Conservation (phyloP, 2,113 vertebrate genomes). For the Garra rufa region DNA sequence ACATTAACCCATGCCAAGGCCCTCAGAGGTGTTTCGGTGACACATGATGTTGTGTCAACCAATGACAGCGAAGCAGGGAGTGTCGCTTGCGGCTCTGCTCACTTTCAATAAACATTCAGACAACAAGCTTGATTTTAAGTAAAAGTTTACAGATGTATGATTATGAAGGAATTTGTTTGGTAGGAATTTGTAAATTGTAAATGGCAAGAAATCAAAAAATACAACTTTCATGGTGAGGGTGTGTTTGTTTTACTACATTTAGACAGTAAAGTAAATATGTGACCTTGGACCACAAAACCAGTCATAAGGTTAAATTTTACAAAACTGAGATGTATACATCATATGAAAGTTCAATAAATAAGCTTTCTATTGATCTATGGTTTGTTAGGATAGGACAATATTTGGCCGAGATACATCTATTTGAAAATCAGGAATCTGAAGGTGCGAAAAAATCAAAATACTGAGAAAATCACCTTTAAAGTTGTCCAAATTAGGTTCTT, state of each 20-base stretch:
- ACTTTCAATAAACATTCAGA: conserved; percentile 7
- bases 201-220: background rate
- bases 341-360: no score
- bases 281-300: no score
- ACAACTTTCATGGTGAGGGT: background rate
- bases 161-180: background rate
- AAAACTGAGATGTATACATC: no score
- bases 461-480: no score
- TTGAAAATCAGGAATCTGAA: no score
- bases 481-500: no score
- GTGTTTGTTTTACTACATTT: background rate
- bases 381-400: no score
- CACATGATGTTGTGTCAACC: conserved; percentile 26
- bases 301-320: no score
- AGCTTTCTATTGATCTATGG: no score
- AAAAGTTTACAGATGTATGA: background rate
- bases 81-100: background rate
- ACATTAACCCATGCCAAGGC: background rate
- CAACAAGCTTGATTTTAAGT: background rate
- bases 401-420: no score
- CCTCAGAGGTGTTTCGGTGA: conserved; percentile 33
- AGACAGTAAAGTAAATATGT: background rate
- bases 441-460: no score
- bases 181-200: background rate
- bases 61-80: conserved; percentile 22